Conservation (phyloP, 2,888 invertebrate species). For the Machimus atricapillus region DNA sequence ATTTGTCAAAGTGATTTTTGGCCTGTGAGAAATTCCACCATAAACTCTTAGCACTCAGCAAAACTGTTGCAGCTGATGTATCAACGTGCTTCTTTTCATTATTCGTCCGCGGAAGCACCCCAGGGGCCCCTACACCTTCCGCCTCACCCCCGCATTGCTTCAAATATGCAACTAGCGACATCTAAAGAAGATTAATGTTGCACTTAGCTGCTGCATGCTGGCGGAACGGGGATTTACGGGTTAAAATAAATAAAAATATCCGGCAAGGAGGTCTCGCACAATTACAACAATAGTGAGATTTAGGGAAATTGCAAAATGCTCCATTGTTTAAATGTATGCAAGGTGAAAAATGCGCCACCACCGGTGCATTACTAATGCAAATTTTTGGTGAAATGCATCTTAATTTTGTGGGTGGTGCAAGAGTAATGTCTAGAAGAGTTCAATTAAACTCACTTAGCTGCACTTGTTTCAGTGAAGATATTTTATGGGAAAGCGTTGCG, state of each 20-base stretch:
- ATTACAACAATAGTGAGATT: slow-evolving; percentile 13
- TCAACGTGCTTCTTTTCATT: not conserved
- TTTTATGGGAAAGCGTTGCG: not conserved
- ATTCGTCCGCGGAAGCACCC: not conserved
- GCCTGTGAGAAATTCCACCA: not conserved
- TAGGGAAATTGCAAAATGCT: not conserved
- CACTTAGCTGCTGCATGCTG: slow-evolving; percentile 13
- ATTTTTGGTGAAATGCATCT: not conserved
- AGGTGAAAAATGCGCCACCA: not conserved
- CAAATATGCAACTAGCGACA: slow-evolving; percentile 27
- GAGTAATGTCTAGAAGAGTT: not conserved
- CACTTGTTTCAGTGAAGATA: not conserved
- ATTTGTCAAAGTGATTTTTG: slow-evolving; percentile 25
- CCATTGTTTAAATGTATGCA: not conserved
- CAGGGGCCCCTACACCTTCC: not conserved
- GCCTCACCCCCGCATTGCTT: not conserved
- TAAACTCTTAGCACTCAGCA: slow-evolving; percentile 5
- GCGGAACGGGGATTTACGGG: not conserved
- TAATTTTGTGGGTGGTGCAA: not conserved
- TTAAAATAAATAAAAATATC: slow-evolving; percentile 32
- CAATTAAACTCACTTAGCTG: not conserved
- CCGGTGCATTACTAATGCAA: not conserved
- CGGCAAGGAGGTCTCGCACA: not conserved
- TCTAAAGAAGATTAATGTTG: slow-evolving; percentile 36
- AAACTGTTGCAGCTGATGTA: slow-evolving; percentile 24